A percentile compares a stretch with the other conserved stretches of the same genome.
Conservation (phyloP, 2,888 invertebrate genomes). For the Dione vanillae region DNA sequence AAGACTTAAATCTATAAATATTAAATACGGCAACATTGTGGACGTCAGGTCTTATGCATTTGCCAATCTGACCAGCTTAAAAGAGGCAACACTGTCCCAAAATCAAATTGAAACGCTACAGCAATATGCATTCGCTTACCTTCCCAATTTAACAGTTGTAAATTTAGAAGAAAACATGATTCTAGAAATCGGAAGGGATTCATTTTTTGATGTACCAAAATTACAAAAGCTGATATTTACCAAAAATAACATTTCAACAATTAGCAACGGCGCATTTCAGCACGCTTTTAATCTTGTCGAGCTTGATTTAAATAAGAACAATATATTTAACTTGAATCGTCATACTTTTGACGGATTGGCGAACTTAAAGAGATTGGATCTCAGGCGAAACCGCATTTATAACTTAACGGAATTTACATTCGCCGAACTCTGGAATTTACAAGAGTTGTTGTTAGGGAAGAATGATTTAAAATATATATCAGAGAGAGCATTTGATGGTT, state of each 20-base stretch:
- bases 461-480: slow-evolving; percentile 89
- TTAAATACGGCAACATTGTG: slow-evolving; percentile 88
- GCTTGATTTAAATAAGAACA: slow-evolving; percentile 91
- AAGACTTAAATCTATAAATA: slow-evolving; percentile 86
- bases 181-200: slow-evolving; percentile 88
- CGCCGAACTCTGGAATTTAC: slow-evolving; percentile 89
- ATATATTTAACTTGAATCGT: slow-evolving; percentile 89
- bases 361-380: slow-evolving; percentile 88
- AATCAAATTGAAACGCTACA: slow-evolving; percentile 88
- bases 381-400: slow-evolving; percentile 89
- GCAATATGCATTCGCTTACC: slow-evolving; percentile 88
- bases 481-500: slow-evolving; percentile 90
- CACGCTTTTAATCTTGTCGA: slow-evolving; percentile 89
- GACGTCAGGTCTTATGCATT: slow-evolving; percentile 89
- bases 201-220: slow-evolving; percentile 89
- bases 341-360: slow-evolving; percentile 91
- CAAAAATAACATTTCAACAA: slow-evolving; percentile 92
- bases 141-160: slow-evolving; percentile 87
- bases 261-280: slow-evolving; percentile 93
- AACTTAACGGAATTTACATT: slow-evolving; percentile 92
- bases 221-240: slow-evolving; percentile 91
- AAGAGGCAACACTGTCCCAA: slow-evolving; percentile 87
- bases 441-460: slow-evolving; percentile 88
- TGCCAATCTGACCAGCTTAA: slow-evolving; percentile 88
- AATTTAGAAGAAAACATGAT: slow-evolving; percentile 91